These are phyloP conservation scores for Acanthopagrus latus DNA, from an alignment of 2,797 vertebrate species.

Conservation along the genomic window DNA sequence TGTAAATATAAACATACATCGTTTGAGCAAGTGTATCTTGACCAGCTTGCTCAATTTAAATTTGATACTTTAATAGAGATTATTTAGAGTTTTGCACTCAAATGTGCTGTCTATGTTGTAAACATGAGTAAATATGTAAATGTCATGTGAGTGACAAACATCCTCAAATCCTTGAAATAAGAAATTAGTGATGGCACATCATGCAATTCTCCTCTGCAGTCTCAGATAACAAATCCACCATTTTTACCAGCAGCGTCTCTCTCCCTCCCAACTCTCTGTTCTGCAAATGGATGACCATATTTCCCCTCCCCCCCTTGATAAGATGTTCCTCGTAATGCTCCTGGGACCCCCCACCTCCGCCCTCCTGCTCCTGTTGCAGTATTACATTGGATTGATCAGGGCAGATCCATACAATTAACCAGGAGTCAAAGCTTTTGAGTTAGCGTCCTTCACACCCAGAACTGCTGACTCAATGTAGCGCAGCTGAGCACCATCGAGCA, in stretches of 20 bases:
- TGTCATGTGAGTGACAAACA: slow-evolving; percentile 1
- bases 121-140: not conserved
- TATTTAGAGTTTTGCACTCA: not conserved
- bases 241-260: not conserved
- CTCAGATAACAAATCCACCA: slow-evolving; percentile 1
- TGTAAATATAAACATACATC: not conserved
- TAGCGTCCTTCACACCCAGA: slow-evolving; percentile 54
- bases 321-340: slow-evolving; percentile 26
- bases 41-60: not conserved
- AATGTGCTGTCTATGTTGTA: not conserved
- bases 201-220: slow-evolving; percentile 9
- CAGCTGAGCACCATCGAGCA: slow-evolving; percentile 5
- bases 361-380: slow-evolving; percentile 41
- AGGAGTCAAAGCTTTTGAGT: slow-evolving; percentile 67
- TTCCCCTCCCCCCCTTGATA: slow-evolving; percentile 15
- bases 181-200: not conserved
- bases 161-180: not conserved
- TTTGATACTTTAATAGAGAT: not conserved
- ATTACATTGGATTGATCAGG: slow-evolving; percentile 64
- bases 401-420: slow-evolving; percentile 74
- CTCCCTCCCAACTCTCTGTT: not conserved
- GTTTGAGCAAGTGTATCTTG: not conserved
- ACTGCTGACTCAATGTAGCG: slow-evolving; percentile 55
- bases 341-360: slow-evolving; percentile 8
- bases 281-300: slow-evolving; percentile 19